Evolutionary conservation across 2,797 vertebrate species (phyloP).

Genomic region (Serranus cabrilla): DNA sequence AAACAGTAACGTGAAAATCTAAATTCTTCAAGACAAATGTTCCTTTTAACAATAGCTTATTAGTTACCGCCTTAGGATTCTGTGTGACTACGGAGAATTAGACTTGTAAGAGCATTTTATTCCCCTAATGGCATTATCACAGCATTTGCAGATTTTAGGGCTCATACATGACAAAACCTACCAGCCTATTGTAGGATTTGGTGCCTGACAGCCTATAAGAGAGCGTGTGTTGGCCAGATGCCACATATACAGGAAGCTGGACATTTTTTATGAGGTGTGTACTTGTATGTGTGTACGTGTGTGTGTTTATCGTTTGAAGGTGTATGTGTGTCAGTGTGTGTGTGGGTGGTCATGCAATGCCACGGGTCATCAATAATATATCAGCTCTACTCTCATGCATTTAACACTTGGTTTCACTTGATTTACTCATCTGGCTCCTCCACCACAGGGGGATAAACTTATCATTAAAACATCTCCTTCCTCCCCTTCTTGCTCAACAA

Average conservation of each 20-base stretch:
- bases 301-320: constrained; percentile 21
- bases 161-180: neutral
- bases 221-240: neutral
- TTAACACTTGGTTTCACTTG: constrained; percentile 82
- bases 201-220: neutral
- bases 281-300: constrained; percentile 18
- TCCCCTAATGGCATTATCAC: neutral
- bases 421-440: constrained; percentile 71
- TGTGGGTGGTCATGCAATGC: constrained; percentile 64
- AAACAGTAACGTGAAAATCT: constrained; percentile 35
- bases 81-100: neutral
- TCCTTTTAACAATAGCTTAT: constrained; percentile 26
- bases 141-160: neutral
- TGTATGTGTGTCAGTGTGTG: constrained; percentile 27
- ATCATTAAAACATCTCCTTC: constrained; percentile 73
- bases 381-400: constrained; percentile 73
- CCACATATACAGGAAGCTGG: constrained; percentile 4
- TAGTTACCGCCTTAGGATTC: constrained; percentile 23
- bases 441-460: constrained; percentile 55
- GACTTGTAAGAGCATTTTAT: neutral
- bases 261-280: constrained; percentile 22
- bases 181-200: neutral
- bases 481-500: constrained; percentile 25
- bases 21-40: constrained; percentile 16
- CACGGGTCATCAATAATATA: constrained; percentile 79